These are phyloP conservation scores for Cydia amplana DNA, from an alignment of 1,140 invertebrate species.

Conservation along the genomic window DNA sequence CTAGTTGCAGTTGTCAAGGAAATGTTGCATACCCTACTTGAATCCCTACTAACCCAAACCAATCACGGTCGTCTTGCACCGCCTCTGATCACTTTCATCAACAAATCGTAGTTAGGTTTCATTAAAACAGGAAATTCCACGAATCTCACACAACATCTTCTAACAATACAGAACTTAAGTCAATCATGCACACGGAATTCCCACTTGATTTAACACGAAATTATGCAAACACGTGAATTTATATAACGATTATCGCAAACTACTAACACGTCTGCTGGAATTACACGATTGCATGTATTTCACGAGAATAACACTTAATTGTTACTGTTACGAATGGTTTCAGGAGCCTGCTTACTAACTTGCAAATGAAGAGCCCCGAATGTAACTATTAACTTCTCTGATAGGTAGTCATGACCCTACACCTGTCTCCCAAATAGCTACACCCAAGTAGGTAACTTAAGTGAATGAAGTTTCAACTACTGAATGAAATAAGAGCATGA, in stretches of 20 bases:
- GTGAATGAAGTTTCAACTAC: conserved; percentile 17
- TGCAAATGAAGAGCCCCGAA: conserved; percentile 29
- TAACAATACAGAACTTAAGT: conserved; percentile 38
- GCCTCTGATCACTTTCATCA: conserved; percentile 65
- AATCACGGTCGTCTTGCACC: conserved; percentile 75
- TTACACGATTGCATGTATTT: conserved; percentile 66
- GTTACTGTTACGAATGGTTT: conserved; percentile 36
- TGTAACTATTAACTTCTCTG: conserved; percentile 30
- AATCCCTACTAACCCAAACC: conserved; percentile 60
- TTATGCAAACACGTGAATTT: conserved; percentile 43
- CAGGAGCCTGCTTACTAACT: conserved; percentile 34
- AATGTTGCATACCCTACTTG: conserved; percentile 68
- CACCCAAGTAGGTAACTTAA: conserved; percentile 18
- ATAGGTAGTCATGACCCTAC: conserved; percentile 13
- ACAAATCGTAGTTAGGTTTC: conserved; percentile 64
- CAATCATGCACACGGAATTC: conserved; percentile 46
- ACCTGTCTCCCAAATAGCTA: conserved; percentile 16
- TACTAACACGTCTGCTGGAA: conserved; percentile 59
- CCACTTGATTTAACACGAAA: conserved; percentile 43
- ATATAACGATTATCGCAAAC: conserved; percentile 53
- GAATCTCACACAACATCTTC: conserved; percentile 63
- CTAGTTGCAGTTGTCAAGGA: conserved; percentile 60
- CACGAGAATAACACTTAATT: conserved; percentile 48
- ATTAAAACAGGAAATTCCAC: conserved; percentile 75
- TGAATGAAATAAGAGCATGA: conserved; percentile 60